Evolutionary conservation across 2,113 vertebrate species (phyloP).

Genomic region (Sebastes schlegelii): DNA sequence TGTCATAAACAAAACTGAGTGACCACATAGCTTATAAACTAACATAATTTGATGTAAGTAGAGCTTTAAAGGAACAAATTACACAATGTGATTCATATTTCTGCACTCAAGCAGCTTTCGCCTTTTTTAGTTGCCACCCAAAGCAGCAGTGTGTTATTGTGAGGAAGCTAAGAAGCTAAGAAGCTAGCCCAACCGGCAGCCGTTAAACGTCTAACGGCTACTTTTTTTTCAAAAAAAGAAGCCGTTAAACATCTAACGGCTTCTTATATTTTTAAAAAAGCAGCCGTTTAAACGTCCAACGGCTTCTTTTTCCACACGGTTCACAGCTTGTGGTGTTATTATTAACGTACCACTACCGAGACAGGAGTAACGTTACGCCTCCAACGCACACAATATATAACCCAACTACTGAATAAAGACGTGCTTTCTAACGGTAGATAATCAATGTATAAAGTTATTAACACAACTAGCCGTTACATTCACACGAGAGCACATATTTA

Average conservation of each 20-base stretch:
- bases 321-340: not conserved
- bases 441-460: not conserved
- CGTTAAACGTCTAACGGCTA: slow-evolving; percentile 3
- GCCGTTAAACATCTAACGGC: slow-evolving; percentile 11
- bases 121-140: slow-evolving; percentile 58
- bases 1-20: too few species aligned
- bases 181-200: slow-evolving; percentile 51
- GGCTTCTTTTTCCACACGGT: not conserved
- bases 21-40: too few species aligned
- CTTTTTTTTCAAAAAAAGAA: not conserved
- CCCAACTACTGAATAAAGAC: slow-evolving; percentile 7
- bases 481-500: not conserved
- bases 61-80: too few species aligned
- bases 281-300: slow-evolving; percentile 10
- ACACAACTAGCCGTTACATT: not conserved
- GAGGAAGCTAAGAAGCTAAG: slow-evolving; percentile 63
- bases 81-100: too few species aligned
- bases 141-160: slow-evolving; percentile 74
- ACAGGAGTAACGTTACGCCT: not conserved
- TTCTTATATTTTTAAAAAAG: not conserved
- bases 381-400: not conserved
- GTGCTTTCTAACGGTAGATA: not conserved
- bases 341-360: not conserved
- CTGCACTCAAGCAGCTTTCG: too few species aligned
- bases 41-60: too few species aligned